Percentiles rank a stretch among this genome's conserved stretches.
These are phyloP conservation scores for Apaloderma vittatum DNA, from an alignment of 2,113 vertebrate species.

Conservation along the genomic window DNA sequence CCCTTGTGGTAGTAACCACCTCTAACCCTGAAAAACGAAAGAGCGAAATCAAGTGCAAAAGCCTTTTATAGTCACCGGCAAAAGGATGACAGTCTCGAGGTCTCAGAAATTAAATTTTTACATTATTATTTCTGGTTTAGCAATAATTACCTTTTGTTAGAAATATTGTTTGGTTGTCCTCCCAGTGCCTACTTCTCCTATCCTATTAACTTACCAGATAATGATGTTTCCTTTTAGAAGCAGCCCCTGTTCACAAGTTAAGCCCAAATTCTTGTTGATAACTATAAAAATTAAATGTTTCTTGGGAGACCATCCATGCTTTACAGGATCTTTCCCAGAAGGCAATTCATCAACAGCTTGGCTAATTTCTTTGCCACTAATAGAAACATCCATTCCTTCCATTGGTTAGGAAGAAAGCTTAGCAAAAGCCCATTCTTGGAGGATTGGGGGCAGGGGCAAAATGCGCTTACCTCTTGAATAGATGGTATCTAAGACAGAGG, in stretches of 20 bases:
- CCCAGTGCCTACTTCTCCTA: neutral
- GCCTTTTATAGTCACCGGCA: neutral
- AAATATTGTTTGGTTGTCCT: neutral
- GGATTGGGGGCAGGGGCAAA: neutral
- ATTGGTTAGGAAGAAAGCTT: neutral
- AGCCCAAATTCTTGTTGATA: neutral
- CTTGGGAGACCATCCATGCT: neutral
- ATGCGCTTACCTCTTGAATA: neutral
- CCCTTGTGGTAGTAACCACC: neutral
- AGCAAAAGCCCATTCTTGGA: neutral
- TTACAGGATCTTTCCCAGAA: neutral
- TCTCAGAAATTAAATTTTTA: neutral
- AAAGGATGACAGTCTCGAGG: neutral
- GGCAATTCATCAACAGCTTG: neutral
- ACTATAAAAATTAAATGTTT: neutral
- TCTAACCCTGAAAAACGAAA: neutral
- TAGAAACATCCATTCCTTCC: neutral
- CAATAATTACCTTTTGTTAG: neutral
- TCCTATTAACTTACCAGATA: neutral
- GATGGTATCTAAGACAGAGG: neutral
- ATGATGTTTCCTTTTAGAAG: neutral
- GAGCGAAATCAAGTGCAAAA: neutral
- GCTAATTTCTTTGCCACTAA: neutral
- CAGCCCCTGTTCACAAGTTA: neutral
- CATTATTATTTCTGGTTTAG: neutral